Percentiles rank a stretch among this genome's conserved stretches.
Conservation (phyloP, 92 coral and sea anemone genomes). For the Metridium senile region DNA sequence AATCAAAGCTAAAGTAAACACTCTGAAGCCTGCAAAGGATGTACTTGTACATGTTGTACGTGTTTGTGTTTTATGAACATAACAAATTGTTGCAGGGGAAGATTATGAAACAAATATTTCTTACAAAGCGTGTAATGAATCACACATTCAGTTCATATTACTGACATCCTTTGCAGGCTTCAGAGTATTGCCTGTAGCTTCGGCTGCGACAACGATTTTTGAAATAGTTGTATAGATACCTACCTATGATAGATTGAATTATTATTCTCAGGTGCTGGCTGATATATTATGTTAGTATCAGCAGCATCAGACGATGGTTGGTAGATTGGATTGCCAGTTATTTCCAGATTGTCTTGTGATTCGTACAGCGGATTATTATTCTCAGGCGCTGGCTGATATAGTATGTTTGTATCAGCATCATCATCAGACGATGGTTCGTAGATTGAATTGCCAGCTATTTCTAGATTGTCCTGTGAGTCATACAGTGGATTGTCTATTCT, state of each 20-base stretch:
- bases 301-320: background rate
- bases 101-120: too few relatives aligned
- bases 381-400: too few relatives aligned
- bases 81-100: too few relatives aligned
- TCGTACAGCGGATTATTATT: slow-evolving; percentile 21
- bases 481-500: slow-evolving; percentile 19
- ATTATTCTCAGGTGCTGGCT: background rate
- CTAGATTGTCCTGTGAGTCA: slow-evolving; percentile 10
- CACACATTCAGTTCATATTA: too few relatives aligned
- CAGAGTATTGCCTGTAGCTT: too few relatives aligned
- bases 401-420: background rate
- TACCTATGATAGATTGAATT: background rate
- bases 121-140: too few relatives aligned
- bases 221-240: background rate
- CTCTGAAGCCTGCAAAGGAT: too few relatives aligned
- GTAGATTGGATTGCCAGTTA: background rate
- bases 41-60: too few relatives aligned
- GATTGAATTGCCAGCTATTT: background rate
- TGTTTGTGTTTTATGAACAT: too few relatives aligned
- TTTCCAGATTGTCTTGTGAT: slow-evolving; percentile 1
- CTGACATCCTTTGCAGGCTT: too few relatives aligned
- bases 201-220: too few relatives aligned
- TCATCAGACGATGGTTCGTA: background rate
- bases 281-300: background rate
- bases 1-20: too few relatives aligned